Evolutionary conservation across 2,888 invertebrate genomes (phyloP).

Genomic region (Dorcus parallelipipedus): DNA sequence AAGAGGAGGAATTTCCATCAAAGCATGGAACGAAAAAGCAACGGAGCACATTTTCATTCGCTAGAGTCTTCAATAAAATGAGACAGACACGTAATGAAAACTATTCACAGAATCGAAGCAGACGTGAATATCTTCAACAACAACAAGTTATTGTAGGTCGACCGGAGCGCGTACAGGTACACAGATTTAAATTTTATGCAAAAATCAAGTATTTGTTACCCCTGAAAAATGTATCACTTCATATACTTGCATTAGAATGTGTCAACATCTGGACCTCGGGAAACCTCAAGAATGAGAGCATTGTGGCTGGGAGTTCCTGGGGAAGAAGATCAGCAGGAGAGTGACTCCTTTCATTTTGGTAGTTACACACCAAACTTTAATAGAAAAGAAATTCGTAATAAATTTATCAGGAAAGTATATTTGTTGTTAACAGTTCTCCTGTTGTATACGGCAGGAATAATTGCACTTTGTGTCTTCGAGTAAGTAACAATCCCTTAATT

Average conservation of each 20-base stretch:
- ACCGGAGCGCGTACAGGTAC: conserved; percentile 4
- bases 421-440: conserved; percentile 54
- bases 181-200: background rate
- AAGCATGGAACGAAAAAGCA: no score
- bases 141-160: conserved; percentile 3
- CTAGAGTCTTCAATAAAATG: no score
- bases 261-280: background rate
- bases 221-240: no score
- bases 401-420: conserved; percentile 55
- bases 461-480: conserved; percentile 48
- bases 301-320: background rate
- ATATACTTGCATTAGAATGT: background rate
- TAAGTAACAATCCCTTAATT: conserved; percentile 21
- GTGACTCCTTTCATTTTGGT: no score
- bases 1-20: no score
- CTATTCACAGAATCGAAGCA: no score
- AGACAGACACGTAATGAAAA: no score
- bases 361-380: conserved; percentile 7
- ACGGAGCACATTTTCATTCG: no score
- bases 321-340: no score
- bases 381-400: conserved; percentile 32
- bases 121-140: no score
- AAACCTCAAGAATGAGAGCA: background rate
- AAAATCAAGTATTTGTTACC: no score
- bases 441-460: conserved; percentile 50